phyloP scores from a whole-genome alignment of 2,888 invertebrate genomes.

The Xylota sylvarum region DNA sequence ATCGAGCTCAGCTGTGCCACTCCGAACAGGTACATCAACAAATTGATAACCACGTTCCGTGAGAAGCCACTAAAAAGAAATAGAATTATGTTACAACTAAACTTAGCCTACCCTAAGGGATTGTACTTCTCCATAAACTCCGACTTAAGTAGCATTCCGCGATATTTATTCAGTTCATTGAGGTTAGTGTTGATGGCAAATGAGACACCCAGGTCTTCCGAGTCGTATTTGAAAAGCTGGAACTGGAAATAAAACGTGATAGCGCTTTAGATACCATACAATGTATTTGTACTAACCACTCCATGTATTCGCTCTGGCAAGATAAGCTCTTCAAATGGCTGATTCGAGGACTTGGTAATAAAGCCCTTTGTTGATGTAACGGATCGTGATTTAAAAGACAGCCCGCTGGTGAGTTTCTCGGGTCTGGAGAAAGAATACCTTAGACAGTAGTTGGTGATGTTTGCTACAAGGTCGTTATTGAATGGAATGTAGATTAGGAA shows the following conservation, averaged over 20 bases:
- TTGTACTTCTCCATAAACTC: conserved; percentile 84
- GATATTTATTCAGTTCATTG: conserved; percentile 83
- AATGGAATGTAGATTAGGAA: conserved; percentile 89
- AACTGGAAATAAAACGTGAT: conserved; percentile 79
- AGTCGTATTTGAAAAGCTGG: conserved; percentile 82
- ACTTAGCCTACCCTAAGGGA: too few relatives aligned
- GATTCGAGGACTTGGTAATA: conserved; percentile 82
- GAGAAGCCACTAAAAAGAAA: conserved; percentile 83
- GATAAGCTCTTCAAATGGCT: conserved; percentile 83
- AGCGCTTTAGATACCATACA: not conserved
- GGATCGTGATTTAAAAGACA: conserved; percentile 84
- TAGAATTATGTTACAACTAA: not conserved
- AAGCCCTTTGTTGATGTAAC: conserved; percentile 83
- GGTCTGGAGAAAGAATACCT: conserved; percentile 83
- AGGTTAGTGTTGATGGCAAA: conserved; percentile 83
- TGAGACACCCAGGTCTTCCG: conserved; percentile 83
- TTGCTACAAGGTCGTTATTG: conserved; percentile 84
- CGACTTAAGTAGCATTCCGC: conserved; percentile 84
- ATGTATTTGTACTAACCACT: conserved; percentile 79
- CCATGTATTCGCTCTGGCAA: conserved; percentile 82
- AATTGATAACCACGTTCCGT: conserved; percentile 83
- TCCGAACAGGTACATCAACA: conserved; percentile 83
- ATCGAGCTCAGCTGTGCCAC: conserved; percentile 84
- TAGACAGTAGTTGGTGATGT: conserved; percentile 81
- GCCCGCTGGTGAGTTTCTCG: conserved; percentile 83